A percentile compares a stretch with the other conserved stretches of the same genome.
Evolutionary conservation across 2,113 vertebrate species (phyloP).

Genomic region (Empidonax traillii): DNA sequence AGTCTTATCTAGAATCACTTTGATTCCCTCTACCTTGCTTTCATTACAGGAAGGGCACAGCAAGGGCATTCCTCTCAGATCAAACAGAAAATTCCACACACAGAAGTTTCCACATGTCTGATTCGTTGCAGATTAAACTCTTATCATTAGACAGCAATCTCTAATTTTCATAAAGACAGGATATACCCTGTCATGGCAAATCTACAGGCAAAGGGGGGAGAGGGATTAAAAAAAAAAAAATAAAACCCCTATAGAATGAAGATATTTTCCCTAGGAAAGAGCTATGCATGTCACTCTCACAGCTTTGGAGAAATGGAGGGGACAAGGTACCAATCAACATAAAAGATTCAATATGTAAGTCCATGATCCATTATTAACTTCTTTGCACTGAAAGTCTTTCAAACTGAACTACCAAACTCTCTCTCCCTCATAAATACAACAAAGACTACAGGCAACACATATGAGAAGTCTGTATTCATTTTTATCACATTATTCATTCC

Average conservation of each 20-base stretch:
- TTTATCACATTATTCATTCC: neutral
- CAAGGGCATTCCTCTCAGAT: slow-evolving; percentile 61
- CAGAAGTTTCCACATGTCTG: slow-evolving; percentile 73
- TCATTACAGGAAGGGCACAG: slow-evolving; percentile 73
- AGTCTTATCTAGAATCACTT: slow-evolving; percentile 71
- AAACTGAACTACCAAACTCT: neutral
- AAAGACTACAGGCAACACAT: neutral
- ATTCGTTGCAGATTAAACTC: slow-evolving; percentile 52
- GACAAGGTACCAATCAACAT: neutral
- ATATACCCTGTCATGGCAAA: slow-evolving; percentile 42
- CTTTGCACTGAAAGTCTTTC: neutral
- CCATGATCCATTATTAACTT: neutral
- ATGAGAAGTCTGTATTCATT: neutral
- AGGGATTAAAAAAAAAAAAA: neutral
- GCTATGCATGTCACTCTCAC: neutral
- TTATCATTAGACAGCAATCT: slow-evolving; percentile 52
- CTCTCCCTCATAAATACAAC: neutral
- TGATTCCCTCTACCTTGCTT: slow-evolving; percentile 68
- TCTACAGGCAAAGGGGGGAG: neutral
- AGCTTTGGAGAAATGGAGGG: neutral
- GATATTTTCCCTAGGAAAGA: neutral
- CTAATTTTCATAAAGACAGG: slow-evolving; percentile 59
- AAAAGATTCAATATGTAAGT: neutral
- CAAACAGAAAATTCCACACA: slow-evolving; percentile 68
- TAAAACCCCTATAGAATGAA: neutral